A percentile compares a stretch with the other conserved stretches of the same genome.
phyloP scores from a whole-genome alignment of 30 jellyfish, hydroid and myxozoan genomes.

The Turritopsis dohrnii region DNA sequence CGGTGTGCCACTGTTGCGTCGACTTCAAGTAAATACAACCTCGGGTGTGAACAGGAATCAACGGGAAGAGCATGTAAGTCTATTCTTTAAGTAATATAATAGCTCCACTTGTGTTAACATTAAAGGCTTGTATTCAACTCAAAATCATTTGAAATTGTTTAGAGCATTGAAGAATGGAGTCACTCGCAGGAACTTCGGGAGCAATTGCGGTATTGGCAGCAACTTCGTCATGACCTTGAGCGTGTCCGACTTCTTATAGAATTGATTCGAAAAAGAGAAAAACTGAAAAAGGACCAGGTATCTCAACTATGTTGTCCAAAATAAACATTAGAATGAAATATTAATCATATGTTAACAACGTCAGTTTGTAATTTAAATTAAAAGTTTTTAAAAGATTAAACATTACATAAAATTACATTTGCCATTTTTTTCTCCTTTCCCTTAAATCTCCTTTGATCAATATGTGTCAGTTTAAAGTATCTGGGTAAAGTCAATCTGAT shows the following conservation, averaged over 20 bases:
- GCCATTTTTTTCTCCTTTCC: neutral
- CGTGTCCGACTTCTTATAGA: constrained; percentile 84
- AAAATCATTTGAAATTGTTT: neutral
- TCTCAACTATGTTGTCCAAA: neutral
- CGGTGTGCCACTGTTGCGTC: constrained; percentile 95
- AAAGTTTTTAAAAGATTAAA: neutral
- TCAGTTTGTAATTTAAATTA: neutral
- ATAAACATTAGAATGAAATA: neutral
- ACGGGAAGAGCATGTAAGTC: constrained; percentile 49
- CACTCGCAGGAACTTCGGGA: constrained; percentile 91
- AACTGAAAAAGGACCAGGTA: constrained; percentile 92
- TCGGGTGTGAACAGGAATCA: constrained; percentile 58
- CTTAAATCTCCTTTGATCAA: neutral
- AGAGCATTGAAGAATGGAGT: constrained; percentile 42
- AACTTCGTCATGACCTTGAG: constrained; percentile 88
- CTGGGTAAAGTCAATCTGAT: neutral
- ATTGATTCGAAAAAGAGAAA: constrained; percentile 83
- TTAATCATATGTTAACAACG: neutral
- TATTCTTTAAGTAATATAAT: neutral
- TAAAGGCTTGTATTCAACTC: neutral
- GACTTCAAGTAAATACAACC: constrained; percentile 79
- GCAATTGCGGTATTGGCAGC: constrained; percentile 96
- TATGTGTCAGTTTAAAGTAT: neutral
- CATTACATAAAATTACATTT: neutral
- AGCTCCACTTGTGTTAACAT: neutral